Base-by-base conservation (phyloP, 2,797 vertebrate species). In the Ceryle rudis region DNA sequence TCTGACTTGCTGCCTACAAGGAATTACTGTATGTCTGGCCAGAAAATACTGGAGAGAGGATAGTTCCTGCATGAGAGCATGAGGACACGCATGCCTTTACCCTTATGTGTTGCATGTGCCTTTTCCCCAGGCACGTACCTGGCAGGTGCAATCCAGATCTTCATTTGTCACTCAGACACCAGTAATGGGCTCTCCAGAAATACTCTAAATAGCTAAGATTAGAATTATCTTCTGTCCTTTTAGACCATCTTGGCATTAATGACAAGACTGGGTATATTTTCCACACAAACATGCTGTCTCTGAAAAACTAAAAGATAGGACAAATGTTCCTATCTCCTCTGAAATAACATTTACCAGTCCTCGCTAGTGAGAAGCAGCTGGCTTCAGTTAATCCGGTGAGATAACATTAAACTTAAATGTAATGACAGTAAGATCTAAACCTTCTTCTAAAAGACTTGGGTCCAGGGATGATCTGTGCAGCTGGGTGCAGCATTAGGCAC, bases 141-240 rank as follows among this genome's bases (percentile, higher is more conserved):
- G 77, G 89, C 92, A 93, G 94, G 94, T 95, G 79, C 75, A 97
- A 96, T 94, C 71, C 79, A 96, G 86, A 78, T 52, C 89, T 85
- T 78, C 93, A 91, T 92, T 94, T 95, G 86, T 95, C 94, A 93
- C 79, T 87, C 72, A 67, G 74, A 78, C 65, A 91, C 44, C 79
- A 92, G 84, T 78, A 96, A 93, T 78, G 52, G 64, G 33, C 57
- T 95, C 81, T 83, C 57, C 79, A 91, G 79, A 95, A 94, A 92
- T 62, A 80, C 44, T 83, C 65, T 81, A 78, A 91, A 81, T 37
- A 95, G 55, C 92, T 94, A 89, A 85, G 42, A 96, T 79, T 91
- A 95, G 37, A 87, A 90, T 82, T 93, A 90, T 81, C 89, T 92
- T 89, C 71, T 75, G 67, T 66, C 62, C 87, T 94, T 94, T 94